These are phyloP conservation scores for Eurytoma californica DNA, from an alignment of 2,888 invertebrate genomes.

Conservation along the genomic window DNA sequence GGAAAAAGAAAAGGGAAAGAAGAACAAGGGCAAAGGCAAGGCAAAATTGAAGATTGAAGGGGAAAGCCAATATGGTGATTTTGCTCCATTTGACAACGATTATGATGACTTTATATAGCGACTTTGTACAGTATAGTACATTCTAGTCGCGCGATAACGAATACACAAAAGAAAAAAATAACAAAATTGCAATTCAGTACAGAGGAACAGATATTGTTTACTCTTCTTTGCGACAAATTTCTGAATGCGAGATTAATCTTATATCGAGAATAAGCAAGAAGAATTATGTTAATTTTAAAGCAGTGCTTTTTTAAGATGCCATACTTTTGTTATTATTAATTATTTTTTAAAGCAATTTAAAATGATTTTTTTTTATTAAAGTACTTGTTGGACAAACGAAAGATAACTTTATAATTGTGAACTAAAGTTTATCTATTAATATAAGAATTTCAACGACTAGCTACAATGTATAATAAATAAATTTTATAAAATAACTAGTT, in stretches of 20 bases:
- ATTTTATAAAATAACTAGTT: conserved; percentile 50
- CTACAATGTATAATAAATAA: conserved; percentile 27
- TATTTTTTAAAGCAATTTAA: conserved; percentile 33
- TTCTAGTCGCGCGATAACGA: conserved; percentile 66
- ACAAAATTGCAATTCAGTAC: conserved; percentile 26
- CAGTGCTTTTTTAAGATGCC: conserved; percentile 35
- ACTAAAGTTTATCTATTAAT: neutral
- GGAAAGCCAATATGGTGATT: conserved; percentile 82
- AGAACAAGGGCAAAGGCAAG: conserved; percentile 86
- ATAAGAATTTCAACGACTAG: conserved; percentile 17
- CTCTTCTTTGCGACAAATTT: conserved; percentile 39
- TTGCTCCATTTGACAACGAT: conserved; percentile 82
- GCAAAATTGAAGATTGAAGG: conserved; percentile 87
- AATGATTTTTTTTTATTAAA: conserved; percentile 11
- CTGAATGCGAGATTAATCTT: conserved; percentile 36
- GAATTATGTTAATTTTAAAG: conserved; percentile 26
- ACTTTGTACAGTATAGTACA: conserved; percentile 59
- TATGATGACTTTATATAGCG: conserved; percentile 89
- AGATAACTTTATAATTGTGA: neutral
- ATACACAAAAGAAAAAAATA: conserved; percentile 27
- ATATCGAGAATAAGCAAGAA: conserved; percentile 11
- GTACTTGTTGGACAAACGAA: neutral
- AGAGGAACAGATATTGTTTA: conserved; percentile 28
- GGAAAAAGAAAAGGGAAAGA: conserved; percentile 89
- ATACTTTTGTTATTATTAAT: conserved; percentile 48